These are phyloP conservation scores for Mesorhabditis sp. DNA, from an alignment of 2,888 invertebrate species.

Conservation along the genomic window DNA sequence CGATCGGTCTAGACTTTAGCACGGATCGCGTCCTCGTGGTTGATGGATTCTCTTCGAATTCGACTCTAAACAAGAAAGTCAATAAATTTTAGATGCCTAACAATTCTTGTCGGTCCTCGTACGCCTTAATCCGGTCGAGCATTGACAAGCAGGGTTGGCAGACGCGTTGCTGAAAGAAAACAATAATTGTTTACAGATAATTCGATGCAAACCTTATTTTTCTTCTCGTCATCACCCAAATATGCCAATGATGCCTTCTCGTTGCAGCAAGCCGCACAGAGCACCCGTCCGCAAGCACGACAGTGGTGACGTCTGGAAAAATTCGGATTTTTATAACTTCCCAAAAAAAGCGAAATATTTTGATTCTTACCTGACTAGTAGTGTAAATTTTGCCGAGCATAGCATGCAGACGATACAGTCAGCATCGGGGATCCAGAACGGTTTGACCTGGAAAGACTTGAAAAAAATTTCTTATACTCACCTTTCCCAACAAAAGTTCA, in stretches of 20 bases:
- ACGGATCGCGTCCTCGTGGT: constrained; percentile 9
- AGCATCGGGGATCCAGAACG: constrained; percentile 81
- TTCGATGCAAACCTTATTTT: constrained; percentile 11
- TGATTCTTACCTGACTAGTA: constrained; percentile 62
- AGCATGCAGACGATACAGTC: constrained; percentile 79
- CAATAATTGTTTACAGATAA: neutral
- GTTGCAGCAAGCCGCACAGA: constrained; percentile 32
- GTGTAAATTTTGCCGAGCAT: constrained; percentile 76
- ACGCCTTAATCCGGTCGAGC: constrained; percentile 44
- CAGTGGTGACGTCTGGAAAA: constrained; percentile 69
- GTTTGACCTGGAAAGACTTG: constrained; percentile 67
- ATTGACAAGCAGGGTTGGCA: constrained; percentile 49
- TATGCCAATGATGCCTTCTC: constrained; percentile 31
- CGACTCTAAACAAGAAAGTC: no score
- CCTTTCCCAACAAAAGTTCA: constrained; percentile 53
- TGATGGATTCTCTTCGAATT: no score
- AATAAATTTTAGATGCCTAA: neutral
- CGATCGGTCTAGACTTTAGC: constrained; percentile 2
- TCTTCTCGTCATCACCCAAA: constrained; percentile 33
- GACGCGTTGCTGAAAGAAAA: constrained; percentile 23
- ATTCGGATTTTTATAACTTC: constrained; percentile 60
- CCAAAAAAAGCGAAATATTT: neutral
- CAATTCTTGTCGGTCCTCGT: constrained; percentile 26
- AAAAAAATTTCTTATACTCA: constrained; percentile 11
- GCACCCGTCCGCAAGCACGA: constrained; percentile 50